Percentiles rank a stretch among this genome's conserved stretches.
phyloP scores from a whole-genome alignment of 2,797 vertebrate genomes.

The Brachyrhaphis roseni region DNA sequence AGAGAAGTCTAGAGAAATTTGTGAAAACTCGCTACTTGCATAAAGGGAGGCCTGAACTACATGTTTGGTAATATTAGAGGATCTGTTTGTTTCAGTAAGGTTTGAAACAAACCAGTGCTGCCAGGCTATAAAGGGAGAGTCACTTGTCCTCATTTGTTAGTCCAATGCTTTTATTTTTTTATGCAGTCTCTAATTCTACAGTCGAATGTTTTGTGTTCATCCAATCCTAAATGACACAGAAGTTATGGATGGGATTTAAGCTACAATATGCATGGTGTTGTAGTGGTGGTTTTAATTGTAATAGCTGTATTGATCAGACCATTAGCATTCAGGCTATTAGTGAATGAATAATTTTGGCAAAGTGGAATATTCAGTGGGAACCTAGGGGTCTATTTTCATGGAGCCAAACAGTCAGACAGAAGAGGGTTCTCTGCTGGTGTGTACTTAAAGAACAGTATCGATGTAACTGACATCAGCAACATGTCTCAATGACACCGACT shows the following conservation, averaged over 20 bases:
- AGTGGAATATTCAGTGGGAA: neutral
- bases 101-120: slow-evolving; percentile 18
- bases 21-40: slow-evolving; percentile 31
- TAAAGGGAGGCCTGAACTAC: slow-evolving; percentile 48
- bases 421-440: neutral
- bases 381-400: neutral
- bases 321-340: neutral
- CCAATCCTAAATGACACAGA: neutral
- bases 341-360: neutral
- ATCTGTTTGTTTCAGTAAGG: slow-evolving; percentile 62
- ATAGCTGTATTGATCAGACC: neutral
- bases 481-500: neutral
- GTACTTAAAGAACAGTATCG: neutral
- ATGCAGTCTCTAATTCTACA: neutral
- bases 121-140: slow-evolving; percentile 43
- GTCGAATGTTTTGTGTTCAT: neutral
- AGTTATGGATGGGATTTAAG: neutral
- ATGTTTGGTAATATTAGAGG: slow-evolving; percentile 55
- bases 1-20: slow-evolving; percentile 61
- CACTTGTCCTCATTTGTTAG: slow-evolving; percentile 32
- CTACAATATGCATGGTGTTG: neutral
- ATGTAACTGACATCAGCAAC: neutral
- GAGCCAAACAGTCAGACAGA: neutral
- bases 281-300: neutral
- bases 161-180: slow-evolving; percentile 40